phyloP scores from a whole-genome alignment of 2,113 vertebrate species.

The Apodemus sylvaticus region DNA sequence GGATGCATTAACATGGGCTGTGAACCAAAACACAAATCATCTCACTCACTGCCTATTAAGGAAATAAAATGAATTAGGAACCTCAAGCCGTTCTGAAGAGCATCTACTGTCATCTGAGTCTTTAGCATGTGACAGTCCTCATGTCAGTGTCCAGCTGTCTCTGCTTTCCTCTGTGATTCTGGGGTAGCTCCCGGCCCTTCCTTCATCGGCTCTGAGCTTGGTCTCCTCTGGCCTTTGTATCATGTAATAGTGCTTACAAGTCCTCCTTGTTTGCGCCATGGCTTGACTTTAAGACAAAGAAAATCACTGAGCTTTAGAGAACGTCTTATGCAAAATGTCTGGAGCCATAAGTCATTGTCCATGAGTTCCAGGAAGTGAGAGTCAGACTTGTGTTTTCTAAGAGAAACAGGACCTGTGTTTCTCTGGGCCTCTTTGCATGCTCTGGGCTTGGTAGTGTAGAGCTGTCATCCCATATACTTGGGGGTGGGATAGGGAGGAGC shows the following conservation, averaged over 20 bases:
- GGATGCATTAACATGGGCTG: slow-evolving; percentile 61
- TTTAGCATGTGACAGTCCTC: not conserved
- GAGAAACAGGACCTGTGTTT: not conserved
- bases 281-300: not conserved
- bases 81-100: slow-evolving; percentile 22
- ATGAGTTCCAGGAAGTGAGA: not conserved
- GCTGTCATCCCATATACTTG: not conserved
- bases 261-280: not conserved
- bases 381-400: not conserved
- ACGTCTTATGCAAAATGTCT: not conserved
- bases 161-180: not conserved
- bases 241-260: rapidly evolving
- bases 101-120: not conserved
- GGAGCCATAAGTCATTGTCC: not conserved
- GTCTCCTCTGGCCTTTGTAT: not conserved
- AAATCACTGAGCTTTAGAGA: not conserved
- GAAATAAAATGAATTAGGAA: slow-evolving; percentile 63
- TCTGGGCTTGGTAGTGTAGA: not conserved
- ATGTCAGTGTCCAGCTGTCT: rapidly evolving
- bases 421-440: not conserved
- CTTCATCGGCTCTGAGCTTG: rapidly evolving
- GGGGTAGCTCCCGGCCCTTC: too few species aligned
- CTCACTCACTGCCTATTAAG: slow-evolving; percentile 61
- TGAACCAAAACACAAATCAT: slow-evolving; percentile 74
- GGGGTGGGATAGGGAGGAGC: not conserved